These are phyloP conservation scores for Phainopepla nitens DNA, from an alignment of 2,113 vertebrate species.

Conservation along the genomic window DNA sequence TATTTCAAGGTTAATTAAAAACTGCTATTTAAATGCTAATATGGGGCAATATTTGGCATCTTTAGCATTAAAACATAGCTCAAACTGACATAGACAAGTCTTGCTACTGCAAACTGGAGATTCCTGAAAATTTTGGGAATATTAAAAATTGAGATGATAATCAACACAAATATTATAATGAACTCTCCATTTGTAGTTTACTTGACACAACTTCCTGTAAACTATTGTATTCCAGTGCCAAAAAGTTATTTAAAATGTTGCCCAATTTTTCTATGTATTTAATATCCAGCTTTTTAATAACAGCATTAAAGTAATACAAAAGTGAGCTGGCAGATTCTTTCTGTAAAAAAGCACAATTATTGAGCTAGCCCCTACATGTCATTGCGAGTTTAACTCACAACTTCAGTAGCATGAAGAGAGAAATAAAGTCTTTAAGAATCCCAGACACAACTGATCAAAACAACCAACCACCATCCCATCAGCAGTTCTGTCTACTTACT, in stretches of 20 bases:
- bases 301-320: neutral
- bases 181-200: neutral
- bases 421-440: neutral
- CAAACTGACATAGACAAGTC: neutral
- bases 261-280: neutral
- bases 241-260: neutral
- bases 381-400: neutral
- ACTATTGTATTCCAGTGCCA: neutral
- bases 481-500: slow-evolving; percentile 62
- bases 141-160: neutral
- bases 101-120: neutral
- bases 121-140: neutral
- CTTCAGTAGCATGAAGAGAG: neutral
- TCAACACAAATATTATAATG: neutral
- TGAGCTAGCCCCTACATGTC: neutral
- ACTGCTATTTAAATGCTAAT: neutral
- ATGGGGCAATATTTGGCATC: neutral
- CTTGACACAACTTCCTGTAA: neutral
- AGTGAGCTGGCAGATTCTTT: neutral
- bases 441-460: neutral
- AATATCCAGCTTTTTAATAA: neutral
- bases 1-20: neutral
- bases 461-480: neutral
- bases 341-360: neutral
- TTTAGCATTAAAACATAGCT: neutral